Conservation (phyloP, 2,113 vertebrate species). For the Xenopus laevis region DNA sequence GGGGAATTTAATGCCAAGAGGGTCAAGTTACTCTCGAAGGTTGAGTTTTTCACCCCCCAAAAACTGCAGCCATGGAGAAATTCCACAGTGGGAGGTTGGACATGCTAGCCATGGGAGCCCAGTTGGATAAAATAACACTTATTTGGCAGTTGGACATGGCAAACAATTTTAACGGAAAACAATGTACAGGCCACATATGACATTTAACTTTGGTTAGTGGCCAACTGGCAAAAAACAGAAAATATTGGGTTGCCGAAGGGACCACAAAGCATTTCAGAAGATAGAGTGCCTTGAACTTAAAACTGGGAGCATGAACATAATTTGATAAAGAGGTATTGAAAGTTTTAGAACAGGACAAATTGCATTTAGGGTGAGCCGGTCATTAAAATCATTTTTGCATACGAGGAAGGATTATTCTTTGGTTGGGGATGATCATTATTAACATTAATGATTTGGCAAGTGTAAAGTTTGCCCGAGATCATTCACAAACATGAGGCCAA, state of each 20-base stretch:
- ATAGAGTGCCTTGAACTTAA: too few species aligned
- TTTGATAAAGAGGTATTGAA: too few species aligned
- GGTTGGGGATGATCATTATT: too few species aligned
- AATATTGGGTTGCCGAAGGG: not conserved
- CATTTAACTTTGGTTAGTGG: not conserved
- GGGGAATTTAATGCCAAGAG: slow-evolving; percentile 3
- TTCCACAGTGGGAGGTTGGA: not conserved
- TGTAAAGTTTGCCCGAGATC: too few species aligned
- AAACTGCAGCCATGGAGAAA: not conserved
- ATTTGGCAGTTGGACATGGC: not conserved
- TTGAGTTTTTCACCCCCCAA: not conserved
- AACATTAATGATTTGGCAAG: too few species aligned
- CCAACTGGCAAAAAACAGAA: not conserved
- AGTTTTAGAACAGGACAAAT: too few species aligned
- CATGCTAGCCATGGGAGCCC: too few species aligned
- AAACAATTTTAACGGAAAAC: not conserved
- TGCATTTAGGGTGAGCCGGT: too few species aligned
- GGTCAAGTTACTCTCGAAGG: slow-evolving; percentile 7
- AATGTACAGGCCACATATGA: not conserved
- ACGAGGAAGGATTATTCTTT: too few species aligned
- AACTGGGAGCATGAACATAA: too few species aligned
- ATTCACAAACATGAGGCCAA: too few species aligned
- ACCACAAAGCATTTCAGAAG: not conserved
- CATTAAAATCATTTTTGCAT: too few species aligned
- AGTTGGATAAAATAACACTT: not conserved